phyloP scores from a whole-genome alignment of 2,888 invertebrate species.

The Diadegma fenestrale region DNA sequence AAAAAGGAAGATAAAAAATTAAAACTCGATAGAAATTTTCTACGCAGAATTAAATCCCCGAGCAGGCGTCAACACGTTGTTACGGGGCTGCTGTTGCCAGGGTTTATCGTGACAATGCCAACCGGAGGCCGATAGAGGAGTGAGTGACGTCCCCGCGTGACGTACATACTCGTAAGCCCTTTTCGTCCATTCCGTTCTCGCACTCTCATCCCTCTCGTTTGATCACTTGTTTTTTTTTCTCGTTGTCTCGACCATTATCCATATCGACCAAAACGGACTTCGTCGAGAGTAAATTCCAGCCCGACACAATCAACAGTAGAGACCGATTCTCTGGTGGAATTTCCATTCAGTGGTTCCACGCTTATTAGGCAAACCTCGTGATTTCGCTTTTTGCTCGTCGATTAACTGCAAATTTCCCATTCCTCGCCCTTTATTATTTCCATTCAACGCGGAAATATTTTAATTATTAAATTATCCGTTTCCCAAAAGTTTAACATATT shows the following conservation, averaged over 20 bases:
- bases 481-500: neutral
- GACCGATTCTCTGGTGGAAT: constrained; percentile 60
- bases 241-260: constrained; percentile 55
- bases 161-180: constrained; percentile 29
- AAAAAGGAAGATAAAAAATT: neutral
- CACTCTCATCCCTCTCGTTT: neutral
- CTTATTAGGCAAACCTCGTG: neutral
- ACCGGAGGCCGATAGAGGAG: constrained; percentile 19
- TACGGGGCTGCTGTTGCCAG: constrained; percentile 20
- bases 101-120: constrained; percentile 38
- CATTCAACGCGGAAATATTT: neutral
- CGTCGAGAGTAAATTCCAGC: constrained; percentile 54
- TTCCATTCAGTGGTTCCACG: constrained; percentile 55
- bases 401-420: neutral
- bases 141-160: constrained; percentile 58
- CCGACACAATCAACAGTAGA: constrained; percentile 19
- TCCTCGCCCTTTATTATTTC: neutral
- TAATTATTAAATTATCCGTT: neutral
- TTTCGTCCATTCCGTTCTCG: constrained; percentile 10
- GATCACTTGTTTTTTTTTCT: constrained; percentile 2
- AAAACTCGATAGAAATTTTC: neutral
- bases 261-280: constrained; percentile 35
- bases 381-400: neutral
- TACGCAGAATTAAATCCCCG: neutral
- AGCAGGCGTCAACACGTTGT: constrained; percentile 40